phyloP scores from a whole-genome alignment of 2,797 vertebrate species.

The Tenualosa ilisha region DNA sequence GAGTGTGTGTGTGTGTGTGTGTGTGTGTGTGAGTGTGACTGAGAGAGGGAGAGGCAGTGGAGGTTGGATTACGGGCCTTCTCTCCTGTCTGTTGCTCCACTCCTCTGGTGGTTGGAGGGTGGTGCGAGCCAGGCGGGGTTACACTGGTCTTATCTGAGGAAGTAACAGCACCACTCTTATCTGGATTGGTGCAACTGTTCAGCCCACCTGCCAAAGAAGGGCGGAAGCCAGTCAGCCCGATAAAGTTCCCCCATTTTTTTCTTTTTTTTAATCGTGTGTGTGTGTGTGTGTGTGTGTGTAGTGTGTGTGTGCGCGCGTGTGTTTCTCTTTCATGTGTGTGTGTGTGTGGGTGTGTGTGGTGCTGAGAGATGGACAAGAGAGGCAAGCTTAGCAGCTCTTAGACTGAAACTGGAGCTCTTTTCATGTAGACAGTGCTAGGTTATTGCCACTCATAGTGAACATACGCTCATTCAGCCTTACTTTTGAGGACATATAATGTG shows the following conservation, averaged over 20 bases:
- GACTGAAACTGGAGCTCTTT: not conserved
- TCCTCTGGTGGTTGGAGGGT: slow-evolving; percentile 23
- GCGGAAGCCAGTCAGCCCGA: slow-evolving; percentile 51
- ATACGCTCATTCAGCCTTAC: slow-evolving; percentile 28
- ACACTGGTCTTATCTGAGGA: slow-evolving; percentile 62
- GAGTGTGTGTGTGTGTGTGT: too few species aligned
- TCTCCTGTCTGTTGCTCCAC: not conserved
- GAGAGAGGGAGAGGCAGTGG: not conserved
- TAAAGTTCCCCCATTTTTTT: slow-evolving; percentile 37
- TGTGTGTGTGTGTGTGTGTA: slow-evolving; percentile 10
- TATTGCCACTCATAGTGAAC: not conserved
- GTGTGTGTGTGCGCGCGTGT: slow-evolving; percentile 28
- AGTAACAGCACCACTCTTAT: slow-evolving; percentile 62
- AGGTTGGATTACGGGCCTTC: not conserved
- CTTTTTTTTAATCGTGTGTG: slow-evolving; percentile 19
- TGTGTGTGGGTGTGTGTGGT: slow-evolving; percentile 11
- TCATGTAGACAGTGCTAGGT: not conserved
- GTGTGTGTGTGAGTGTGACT: too few species aligned
- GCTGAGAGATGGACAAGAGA: slow-evolving; percentile 18
- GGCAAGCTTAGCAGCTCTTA: not conserved
- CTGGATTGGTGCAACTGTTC: slow-evolving; percentile 67
- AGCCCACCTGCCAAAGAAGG: slow-evolving; percentile 56
- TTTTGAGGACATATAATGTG: slow-evolving; percentile 6
- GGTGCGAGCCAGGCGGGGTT: slow-evolving; percentile 42
- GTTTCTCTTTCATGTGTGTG: slow-evolving; percentile 31